A percentile compares a stretch with the other conserved stretches of the same genome.
phyloP scores from a whole-genome alignment of 2,797 vertebrate species.

The Microchirus variegatus region DNA sequence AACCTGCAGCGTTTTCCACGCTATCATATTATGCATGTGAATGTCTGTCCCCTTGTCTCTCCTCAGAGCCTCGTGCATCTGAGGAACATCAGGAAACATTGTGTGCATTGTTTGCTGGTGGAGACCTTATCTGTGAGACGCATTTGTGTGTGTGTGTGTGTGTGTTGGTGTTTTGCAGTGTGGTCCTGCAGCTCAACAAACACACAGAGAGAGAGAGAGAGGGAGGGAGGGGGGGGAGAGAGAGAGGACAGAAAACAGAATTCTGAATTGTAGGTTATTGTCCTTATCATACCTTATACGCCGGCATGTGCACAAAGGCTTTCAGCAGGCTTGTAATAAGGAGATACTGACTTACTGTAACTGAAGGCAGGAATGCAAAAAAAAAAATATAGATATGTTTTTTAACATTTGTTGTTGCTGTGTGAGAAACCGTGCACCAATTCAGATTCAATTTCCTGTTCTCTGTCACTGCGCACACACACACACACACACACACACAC shows the following conservation, averaged over 20 bases:
- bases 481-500: conserved; percentile 16
- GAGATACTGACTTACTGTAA: conserved; percentile 16
- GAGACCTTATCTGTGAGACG: conserved; percentile 62
- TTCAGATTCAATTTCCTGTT: conserved; percentile 55
- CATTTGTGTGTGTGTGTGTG: conserved; percentile 44
- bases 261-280: conserved; percentile 39
- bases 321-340: conserved; percentile 35
- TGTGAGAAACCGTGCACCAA: conserved; percentile 56
- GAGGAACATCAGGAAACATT: conserved; percentile 51
- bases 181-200: conserved; percentile 58
- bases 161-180: conserved; percentile 38
- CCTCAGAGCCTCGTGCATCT: conserved; percentile 32
- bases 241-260: conserved; percentile 36
- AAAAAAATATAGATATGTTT: conserved; percentile 4
- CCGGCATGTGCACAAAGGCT: conserved; percentile 44
- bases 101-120: conserved; percentile 39
- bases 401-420: conserved; percentile 47
- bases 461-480: conserved; percentile 37
- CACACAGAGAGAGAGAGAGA: background rate
- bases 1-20: too few relatives aligned
- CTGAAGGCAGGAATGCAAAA: conserved; percentile 37
- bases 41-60: conserved; percentile 41
- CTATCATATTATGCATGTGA: conserved; percentile 62
- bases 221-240: conserved; percentile 14
- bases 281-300: conserved; percentile 51